Base-by-base conservation (phyloP, 2,888 invertebrate species). In the Nipponacmea schrenckii region DNA sequence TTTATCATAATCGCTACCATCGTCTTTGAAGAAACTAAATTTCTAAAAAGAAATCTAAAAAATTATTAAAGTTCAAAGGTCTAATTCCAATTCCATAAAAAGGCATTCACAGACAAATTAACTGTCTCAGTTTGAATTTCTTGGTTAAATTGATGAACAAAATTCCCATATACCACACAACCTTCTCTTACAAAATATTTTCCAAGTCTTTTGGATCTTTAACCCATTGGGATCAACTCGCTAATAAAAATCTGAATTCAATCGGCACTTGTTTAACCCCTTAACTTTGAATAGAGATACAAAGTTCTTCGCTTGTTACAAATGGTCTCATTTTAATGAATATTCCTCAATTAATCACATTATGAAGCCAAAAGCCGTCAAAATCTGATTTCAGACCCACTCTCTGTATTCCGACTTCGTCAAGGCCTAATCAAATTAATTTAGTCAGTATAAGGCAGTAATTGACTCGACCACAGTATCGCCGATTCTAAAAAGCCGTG, bases 261-360 rank as follows among this genome's bases (percentile, higher is more conserved):
- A 31, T 31, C 31, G 31, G 31, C 31, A 31, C 31, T 31, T 31
- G 4, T 31, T 31, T 31, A 31, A 31, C 31, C 31, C 31, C 7
- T 2, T 2, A 31, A 31, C 31, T 31, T 31, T 31, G 31, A 31
- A 31, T 31, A 2, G 31, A 7, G 7, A 31, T 7, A 48, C 65
- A 64, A 62, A 68, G 69, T 48, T 70, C 68, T 69, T 31, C 67
- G 74, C 62, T 71, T 65, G 69, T 69, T 71, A 71, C 68, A 77
- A 82, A 82, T 81, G 76, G 76, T 78, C 80, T 71, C 71, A 72
- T 72, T 72, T 76, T 79, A 81, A 82, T 82, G 82, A 81, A 83
- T 80, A 82, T 79, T 81, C 78, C 79, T 78, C 80, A 81, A 81
- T 83, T 82, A 81, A 83, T 82, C 77, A 77, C 74, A 80, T 83